phyloP scores from a whole-genome alignment of 1,140 invertebrate genomes.

The Maconellicoccus hirsutus region DNA sequence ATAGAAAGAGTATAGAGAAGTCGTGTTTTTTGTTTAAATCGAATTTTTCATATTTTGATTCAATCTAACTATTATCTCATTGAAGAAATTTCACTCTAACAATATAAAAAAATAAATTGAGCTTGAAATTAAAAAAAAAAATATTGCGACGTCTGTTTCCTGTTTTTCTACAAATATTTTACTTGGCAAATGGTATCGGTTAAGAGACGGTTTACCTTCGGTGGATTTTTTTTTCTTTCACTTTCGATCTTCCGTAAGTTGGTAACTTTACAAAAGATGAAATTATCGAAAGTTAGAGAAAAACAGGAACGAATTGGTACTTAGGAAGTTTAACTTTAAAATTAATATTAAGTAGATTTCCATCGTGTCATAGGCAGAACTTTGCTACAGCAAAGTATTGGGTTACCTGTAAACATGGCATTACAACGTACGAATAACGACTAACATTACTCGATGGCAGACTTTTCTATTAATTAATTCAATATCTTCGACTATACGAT shows the following conservation, averaged over 20 bases:
- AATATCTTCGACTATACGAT: slow-evolving; percentile 71
- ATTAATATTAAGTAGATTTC: slow-evolving; percentile 19
- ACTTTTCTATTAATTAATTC: slow-evolving; percentile 32
- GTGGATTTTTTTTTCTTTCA: background rate
- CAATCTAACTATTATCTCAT: background rate
- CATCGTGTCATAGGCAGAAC: background rate
- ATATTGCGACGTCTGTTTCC: background rate
- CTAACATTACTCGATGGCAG: slow-evolving; percentile 15
- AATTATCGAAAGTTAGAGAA: background rate
- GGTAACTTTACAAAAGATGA: slow-evolving; percentile 21
- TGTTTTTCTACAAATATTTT: background rate
- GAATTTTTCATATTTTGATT: too few species aligned
- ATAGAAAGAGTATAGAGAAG: background rate
- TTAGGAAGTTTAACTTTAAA: too few species aligned
- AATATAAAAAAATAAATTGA: background rate
- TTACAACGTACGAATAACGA: slow-evolving; percentile 12
- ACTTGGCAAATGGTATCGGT: background rate
- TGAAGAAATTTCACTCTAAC: background rate
- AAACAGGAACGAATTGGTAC: slow-evolving; percentile 17
- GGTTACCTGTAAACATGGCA: slow-evolving; percentile 18
- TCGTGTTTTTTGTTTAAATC: too few species aligned
- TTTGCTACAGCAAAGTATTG: background rate
- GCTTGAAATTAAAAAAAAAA: background rate
- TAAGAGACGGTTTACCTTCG: background rate
- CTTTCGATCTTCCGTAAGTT: slow-evolving; percentile 19